Base-by-base conservation (phyloP, 2,113 vertebrate species). In the Sceloporus undulatus region DNA sequence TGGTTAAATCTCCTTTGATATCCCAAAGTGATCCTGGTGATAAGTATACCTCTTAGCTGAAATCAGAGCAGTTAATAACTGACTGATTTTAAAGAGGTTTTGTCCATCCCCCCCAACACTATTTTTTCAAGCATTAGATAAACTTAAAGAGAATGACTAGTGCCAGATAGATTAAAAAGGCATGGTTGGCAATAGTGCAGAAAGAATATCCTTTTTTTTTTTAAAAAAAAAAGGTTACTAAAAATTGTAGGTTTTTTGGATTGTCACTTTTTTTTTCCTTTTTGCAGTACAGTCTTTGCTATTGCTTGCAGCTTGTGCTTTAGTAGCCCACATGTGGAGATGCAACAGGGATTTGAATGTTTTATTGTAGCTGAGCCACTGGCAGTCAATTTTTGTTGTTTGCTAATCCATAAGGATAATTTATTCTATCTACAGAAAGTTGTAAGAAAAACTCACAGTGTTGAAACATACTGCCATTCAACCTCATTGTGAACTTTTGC, bases 1-100 rank as follows among this genome's bases (percentile, higher is more conserved):
- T 89, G 94, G 87, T 94, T 94, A 93, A 88, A 92, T 96, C 96
- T 96, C 93, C 95, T 96, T 94, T 96, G 96, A 93, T 96, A 95
- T 92, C 91, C 94, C 92, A 92, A 90, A 94, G 94, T 93, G 94
- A 94, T 94, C 91, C 79, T 18, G 86, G 80, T 80, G 92, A 94
- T 95, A 85, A 92, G 93, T 92, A 9, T 87, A 74, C 90, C 94
- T 89, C 87, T 90, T 91, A 85, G 29, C 66, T 48, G 82, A 83
- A 91, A 42, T 90, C 90, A 29, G 0, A 29, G 29, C 68, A 29
- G 78, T 82, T 94, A 92, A 81, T 25, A 87, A 91, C 82, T 81
- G 68, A 88, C 76, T 88, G 71, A 89, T 85, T 89, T 77, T 90
- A 87, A 91, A 88, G 6, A 18, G 38, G 75, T 76, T 81, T 76